phyloP scores from a whole-genome alignment of 2,797 vertebrate genomes.

The Phrynocephalus guinanensis region DNA sequence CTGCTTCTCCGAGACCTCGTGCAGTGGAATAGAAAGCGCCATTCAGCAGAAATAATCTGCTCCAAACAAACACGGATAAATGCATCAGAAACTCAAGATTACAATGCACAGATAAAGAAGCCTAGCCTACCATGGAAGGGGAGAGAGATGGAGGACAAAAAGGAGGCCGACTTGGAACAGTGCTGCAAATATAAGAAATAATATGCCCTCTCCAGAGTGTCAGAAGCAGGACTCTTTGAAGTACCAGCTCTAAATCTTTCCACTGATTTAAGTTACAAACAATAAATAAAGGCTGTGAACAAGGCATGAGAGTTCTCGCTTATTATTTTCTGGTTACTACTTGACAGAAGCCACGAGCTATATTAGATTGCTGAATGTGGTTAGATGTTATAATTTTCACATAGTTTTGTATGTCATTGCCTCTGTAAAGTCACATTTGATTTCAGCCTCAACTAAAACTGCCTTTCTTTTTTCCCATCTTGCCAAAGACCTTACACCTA shows the following conservation, averaged over 20 bases:
- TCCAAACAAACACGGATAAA: slow-evolving; percentile 42
- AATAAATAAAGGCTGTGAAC: neutral
- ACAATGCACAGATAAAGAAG: slow-evolving; percentile 31
- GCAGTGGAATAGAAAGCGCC: slow-evolving; percentile 35
- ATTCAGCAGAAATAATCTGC: slow-evolving; percentile 49
- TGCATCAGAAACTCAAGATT: slow-evolving; percentile 40
- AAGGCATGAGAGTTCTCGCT: neutral
- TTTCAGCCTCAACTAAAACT: too few relatives aligned
- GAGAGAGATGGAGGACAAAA: neutral
- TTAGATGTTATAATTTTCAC: neutral
- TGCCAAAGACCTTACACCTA: too few relatives aligned
- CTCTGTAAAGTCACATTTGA: neutral
- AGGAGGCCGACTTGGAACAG: neutral
- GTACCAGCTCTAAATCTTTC: neutral
- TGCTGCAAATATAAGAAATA: neutral
- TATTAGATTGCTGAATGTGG: neutral
- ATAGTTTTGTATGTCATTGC: neutral
- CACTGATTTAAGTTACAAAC: neutral
- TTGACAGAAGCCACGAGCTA: neutral
- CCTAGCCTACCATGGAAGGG: neutral
- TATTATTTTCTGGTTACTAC: neutral
- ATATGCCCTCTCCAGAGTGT: neutral
- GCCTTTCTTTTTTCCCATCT: too few relatives aligned
- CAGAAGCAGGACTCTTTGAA: neutral
- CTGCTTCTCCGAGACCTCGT: slow-evolving; percentile 37